Percentiles rank a stretch among this genome's conserved stretches.
These are phyloP conservation scores for Drosophila carrolli DNA, from an alignment of 1,140 invertebrate genomes.

Conservation along the genomic window DNA sequence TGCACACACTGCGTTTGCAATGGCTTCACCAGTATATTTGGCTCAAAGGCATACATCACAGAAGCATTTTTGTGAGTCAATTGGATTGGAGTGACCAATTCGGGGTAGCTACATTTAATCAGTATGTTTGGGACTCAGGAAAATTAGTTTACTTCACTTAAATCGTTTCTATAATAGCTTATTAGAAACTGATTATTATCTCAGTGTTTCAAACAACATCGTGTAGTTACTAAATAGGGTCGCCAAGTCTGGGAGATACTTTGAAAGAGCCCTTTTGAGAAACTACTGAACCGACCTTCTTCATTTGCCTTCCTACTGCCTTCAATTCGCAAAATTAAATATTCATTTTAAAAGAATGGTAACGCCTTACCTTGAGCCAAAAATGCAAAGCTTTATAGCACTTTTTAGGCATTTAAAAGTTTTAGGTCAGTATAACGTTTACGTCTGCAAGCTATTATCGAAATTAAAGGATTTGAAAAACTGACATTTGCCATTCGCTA, in stretches of 20 bases:
- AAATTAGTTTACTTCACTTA: too few species aligned
- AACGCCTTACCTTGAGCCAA: neutral
- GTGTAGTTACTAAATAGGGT: too few species aligned
- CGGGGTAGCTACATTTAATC: too few species aligned
- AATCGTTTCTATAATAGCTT: too few species aligned
- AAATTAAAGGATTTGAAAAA: neutral
- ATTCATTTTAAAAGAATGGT: neutral
- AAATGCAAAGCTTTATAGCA: neutral
- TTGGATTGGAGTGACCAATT: too few species aligned
- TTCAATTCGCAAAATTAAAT: neutral
- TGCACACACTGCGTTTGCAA: neutral
- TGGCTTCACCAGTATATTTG: neutral
- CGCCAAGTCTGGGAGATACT: neutral
- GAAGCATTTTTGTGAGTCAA: neutral
- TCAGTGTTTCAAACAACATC: too few species aligned
- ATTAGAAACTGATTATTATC: too few species aligned
- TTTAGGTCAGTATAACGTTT: neutral
- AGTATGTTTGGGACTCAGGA: too few species aligned
- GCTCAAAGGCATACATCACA: neutral
- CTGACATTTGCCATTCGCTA: neutral
- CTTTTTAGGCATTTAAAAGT: neutral
- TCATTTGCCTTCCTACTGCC: too few species aligned
- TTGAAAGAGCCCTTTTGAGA: neutral
- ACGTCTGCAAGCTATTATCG: neutral
- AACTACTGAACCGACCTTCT: too few species aligned